These are phyloP conservation scores for Blomia tropicalis DNA, from an alignment of 2,888 invertebrate species.

Conservation along the genomic window DNA sequence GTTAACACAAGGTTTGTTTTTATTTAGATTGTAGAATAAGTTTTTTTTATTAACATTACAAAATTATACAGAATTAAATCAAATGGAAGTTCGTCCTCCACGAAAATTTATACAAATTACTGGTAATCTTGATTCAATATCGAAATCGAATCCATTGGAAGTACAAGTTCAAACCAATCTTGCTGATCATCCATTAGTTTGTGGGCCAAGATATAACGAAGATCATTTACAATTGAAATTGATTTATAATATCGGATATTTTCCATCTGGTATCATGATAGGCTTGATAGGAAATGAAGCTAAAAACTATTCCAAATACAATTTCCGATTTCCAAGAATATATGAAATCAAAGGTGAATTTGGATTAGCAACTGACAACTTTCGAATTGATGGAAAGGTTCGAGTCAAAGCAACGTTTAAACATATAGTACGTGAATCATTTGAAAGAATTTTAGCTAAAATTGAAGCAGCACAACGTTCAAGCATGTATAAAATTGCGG, in stretches of 20 bases:
- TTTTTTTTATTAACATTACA: background rate
- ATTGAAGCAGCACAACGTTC: constrained; percentile 72
- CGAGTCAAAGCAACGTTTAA: constrained; percentile 51
- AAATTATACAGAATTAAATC: constrained; percentile 55
- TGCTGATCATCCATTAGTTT: constrained; percentile 55
- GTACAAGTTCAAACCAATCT: constrained; percentile 40
- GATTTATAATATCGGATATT: constrained; percentile 46
- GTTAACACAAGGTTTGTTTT: constrained; percentile 19
- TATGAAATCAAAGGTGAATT: constrained; percentile 58
- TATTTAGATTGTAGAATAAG: background rate
- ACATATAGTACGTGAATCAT: constrained; percentile 50
- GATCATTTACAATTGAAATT: constrained; percentile 49
- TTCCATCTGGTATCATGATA: constrained; percentile 53
- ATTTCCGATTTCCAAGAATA: constrained; percentile 48
- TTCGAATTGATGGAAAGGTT: constrained; percentile 53
- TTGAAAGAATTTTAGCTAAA: constrained; percentile 57
- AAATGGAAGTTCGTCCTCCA: constrained; percentile 47
- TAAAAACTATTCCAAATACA: constrained; percentile 43
- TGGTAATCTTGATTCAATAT: constrained; percentile 18
- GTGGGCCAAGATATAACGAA: constrained; percentile 55
- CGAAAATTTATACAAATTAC: constrained; percentile 29
- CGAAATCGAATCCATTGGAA: constrained; percentile 21
- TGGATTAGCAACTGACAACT: constrained; percentile 57
- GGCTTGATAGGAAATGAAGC: constrained; percentile 22
- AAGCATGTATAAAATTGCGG: constrained; percentile 44